Evolutionary conservation across 1,140 invertebrate species (phyloP), one percentile per base, ranked within the genome.

Genomic region (Drosophila elegans): DNA sequence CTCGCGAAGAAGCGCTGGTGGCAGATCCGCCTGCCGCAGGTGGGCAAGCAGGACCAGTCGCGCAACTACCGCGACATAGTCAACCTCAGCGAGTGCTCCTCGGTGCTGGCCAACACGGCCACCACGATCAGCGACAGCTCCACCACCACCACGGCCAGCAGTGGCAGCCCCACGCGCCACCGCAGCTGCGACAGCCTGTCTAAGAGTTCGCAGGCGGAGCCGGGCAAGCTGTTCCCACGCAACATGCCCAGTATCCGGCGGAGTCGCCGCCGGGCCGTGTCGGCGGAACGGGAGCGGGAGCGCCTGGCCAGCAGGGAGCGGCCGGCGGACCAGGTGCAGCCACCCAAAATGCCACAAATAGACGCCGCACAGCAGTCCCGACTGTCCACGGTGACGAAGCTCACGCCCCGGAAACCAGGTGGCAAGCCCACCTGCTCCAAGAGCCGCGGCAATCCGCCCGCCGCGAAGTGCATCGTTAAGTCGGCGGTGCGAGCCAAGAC

Each of bases 211-310:
- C 83, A 88, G 55, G 77, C 79, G 55, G 90, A 91, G 46, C 54
- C 52, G 13, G 63, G 90, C 42, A 91, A 90, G 57, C 69, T 91
- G 32, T 91, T 91, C 68, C 90, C 90, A 38, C 78, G 90, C n/a
- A 91, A 91, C 45, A 91, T 91, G 90, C 90, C 90, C 27, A 91
- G 90, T 67, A 91, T 91, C 27, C 61, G 90, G 0, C 69, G 90
- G 11, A 91, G 90, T 64, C 83, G 90, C 0, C 51, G 90, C 0
- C 66, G 90, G 4, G 77, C 68, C 9, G 55, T 72, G 5, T 82
- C 79, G 1, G 63, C 53, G 0, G 82, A 86, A 25, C 16, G 16
- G 16, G 16, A 21, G 16, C 16, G 73, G 5, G 73, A 73, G 13
- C 44, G 56, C 2, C 6, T 48, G 38, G 49, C 67, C n/a, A 69